A percentile compares a stretch with the other conserved stretches of the same genome.
phyloP scores from a whole-genome alignment of 1,140 invertebrate genomes.

The Teleogryllus occipitalis region DNA sequence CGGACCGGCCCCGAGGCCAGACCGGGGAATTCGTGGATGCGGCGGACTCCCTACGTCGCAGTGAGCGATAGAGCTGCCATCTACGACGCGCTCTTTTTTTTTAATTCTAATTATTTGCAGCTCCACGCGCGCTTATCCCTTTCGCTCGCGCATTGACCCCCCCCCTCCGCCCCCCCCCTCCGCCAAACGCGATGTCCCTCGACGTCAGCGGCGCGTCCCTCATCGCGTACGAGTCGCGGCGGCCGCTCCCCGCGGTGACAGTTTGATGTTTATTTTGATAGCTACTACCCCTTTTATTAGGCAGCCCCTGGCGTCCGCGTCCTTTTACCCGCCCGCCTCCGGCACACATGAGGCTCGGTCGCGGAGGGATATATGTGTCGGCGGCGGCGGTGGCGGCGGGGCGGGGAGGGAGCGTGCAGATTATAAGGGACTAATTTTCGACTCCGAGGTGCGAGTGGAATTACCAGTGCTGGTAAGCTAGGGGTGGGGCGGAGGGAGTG shows the following conservation, averaged over 20 bases:
- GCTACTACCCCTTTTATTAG: neutral
- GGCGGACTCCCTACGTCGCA: neutral
- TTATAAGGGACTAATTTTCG: no score
- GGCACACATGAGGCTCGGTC: no score
- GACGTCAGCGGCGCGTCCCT: neutral
- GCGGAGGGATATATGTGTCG: no score
- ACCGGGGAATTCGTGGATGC: no score
- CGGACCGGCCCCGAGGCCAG: no score
- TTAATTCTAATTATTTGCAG: no score
- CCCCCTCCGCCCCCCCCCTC: no score
- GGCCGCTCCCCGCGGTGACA: neutral
- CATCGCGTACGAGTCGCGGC: neutral
- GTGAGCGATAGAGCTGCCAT: neutral
- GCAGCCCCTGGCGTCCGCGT: neutral
- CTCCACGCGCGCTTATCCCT: neutral
- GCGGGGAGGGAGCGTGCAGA: neutral
- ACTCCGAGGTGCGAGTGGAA: no score
- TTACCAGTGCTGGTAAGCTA: no score
- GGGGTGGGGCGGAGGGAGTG: no score
- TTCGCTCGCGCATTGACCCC: neutral
- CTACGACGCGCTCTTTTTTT: neutral
- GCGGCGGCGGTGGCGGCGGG: no score
- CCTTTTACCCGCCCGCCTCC: no score
- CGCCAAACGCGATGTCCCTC: neutral
- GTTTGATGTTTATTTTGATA: slow-evolving; percentile 1